phyloP scores from a whole-genome alignment of 2,113 vertebrate species.

The Ivindomyrus marchei region DNA sequence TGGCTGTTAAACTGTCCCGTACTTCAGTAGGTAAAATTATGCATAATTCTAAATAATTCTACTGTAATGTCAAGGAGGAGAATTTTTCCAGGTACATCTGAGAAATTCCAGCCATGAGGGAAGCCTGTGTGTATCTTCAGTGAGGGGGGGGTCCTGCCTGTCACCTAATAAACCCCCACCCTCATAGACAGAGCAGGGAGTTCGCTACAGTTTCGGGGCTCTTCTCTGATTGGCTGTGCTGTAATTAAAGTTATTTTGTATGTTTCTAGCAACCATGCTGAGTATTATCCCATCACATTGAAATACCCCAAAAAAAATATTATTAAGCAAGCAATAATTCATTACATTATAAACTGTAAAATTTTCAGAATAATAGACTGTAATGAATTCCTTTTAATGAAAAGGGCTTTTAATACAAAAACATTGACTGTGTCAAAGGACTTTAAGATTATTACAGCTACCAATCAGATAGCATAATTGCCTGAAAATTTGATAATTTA shows the following conservation, averaged over 20 bases:
- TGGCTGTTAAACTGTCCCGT: background rate
- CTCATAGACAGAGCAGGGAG: background rate
- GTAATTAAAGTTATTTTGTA: background rate
- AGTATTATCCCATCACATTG: background rate
- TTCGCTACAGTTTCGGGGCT: background rate
- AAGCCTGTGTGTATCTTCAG: background rate
- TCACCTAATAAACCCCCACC: background rate
- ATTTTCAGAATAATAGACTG: background rate
- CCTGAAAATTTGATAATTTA: background rate
- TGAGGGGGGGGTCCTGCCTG: background rate
- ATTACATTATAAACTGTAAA: background rate
- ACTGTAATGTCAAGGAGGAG: background rate
- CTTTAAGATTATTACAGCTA: conserved; percentile 2
- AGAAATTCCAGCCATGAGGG: background rate
- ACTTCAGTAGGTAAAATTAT: too few relatives aligned
- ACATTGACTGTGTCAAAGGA: background rate
- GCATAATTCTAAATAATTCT: background rate
- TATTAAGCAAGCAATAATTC: background rate
- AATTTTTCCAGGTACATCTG: background rate
- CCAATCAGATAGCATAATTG: background rate
- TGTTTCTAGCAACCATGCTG: background rate
- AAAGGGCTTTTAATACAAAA: background rate
- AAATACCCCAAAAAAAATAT: background rate
- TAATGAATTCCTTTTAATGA: conserved; percentile 6
- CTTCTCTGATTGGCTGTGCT: background rate